Evolutionary conservation across 2,113 vertebrate genomes (phyloP).

Genomic region (Rhinichthys klamathensis): DNA sequence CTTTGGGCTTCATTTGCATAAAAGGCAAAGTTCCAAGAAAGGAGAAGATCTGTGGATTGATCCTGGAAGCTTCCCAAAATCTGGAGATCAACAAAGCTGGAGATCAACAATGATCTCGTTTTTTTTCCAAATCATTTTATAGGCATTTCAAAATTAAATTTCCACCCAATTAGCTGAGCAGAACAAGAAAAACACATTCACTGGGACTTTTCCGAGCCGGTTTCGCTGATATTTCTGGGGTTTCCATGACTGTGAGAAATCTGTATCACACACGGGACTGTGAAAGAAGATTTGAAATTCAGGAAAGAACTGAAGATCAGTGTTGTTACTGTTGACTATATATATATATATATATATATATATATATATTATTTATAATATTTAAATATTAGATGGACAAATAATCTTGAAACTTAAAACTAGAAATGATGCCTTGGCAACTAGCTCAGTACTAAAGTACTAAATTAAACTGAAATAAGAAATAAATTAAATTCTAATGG

Average conservation of each 20-base stretch:
- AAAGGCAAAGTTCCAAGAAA: conserved; percentile 58
- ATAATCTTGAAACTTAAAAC: too few relatives aligned
- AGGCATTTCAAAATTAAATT: not conserved
- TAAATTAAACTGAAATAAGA: not conserved
- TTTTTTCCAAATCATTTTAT: not conserved
- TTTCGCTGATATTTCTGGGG: not conserved
- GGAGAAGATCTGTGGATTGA: conserved; percentile 8
- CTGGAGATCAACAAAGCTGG: not conserved
- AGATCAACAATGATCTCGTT: not conserved
- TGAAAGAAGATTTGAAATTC: not conserved
- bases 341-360: too few relatives aligned
- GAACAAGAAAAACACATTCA: not conserved
- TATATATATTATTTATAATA: too few relatives aligned
- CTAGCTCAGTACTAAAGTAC: not conserved
- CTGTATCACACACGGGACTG: not conserved
- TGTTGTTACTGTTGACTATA: too few relatives aligned
- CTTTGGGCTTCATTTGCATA: conserved; percentile 59
- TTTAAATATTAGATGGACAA: not conserved
- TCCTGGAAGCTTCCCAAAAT: conserved; percentile 35
- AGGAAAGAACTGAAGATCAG: too few relatives aligned
- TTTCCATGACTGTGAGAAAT: not conserved
- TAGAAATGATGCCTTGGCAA: not conserved
- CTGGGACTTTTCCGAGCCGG: too few relatives aligned
- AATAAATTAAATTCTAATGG: not conserved
- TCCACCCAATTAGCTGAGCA: not conserved